Conservation (phyloP, 2,113 vertebrate genomes). For the Podiceps cristatus region DNA sequence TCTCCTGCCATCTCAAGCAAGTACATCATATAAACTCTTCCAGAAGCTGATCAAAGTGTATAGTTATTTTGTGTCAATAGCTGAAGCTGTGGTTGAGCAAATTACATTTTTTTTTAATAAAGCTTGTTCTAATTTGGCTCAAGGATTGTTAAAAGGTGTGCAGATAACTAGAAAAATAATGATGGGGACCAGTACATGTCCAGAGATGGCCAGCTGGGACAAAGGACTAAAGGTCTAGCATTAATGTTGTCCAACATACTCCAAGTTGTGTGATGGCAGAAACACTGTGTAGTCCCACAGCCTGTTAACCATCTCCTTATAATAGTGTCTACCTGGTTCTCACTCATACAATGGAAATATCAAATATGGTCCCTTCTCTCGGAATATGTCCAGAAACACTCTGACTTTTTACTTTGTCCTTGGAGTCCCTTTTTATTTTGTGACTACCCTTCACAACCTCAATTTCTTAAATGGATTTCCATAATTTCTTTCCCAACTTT, state of each 20-base stretch:
- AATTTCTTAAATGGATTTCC: not conserved
- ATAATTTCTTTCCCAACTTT: not conserved
- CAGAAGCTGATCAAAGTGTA: not conserved
- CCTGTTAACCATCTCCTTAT: not conserved
- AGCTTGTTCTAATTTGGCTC: not conserved
- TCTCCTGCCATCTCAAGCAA: not conserved
- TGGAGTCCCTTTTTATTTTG: not conserved
- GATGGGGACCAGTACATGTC: not conserved
- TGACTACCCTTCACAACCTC: not conserved
- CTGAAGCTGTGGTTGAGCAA: not conserved
- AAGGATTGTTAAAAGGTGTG: not conserved
- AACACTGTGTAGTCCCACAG: not conserved
- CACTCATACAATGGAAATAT: not conserved
- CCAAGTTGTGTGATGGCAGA: not conserved
- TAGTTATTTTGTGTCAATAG: not conserved
- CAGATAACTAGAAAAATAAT: not conserved
- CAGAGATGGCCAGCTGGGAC: not conserved
- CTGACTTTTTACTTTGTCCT: not conserved
- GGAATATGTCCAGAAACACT: not conserved
- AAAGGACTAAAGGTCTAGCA: not conserved
- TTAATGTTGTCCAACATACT: not conserved
- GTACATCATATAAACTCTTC: not conserved
- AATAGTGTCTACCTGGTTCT: not conserved
- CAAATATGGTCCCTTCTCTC: not conserved
- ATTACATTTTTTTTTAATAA: not conserved